Conservation (phyloP, 2,113 vertebrate genomes). For the Neolamprologus sp. region DNA sequence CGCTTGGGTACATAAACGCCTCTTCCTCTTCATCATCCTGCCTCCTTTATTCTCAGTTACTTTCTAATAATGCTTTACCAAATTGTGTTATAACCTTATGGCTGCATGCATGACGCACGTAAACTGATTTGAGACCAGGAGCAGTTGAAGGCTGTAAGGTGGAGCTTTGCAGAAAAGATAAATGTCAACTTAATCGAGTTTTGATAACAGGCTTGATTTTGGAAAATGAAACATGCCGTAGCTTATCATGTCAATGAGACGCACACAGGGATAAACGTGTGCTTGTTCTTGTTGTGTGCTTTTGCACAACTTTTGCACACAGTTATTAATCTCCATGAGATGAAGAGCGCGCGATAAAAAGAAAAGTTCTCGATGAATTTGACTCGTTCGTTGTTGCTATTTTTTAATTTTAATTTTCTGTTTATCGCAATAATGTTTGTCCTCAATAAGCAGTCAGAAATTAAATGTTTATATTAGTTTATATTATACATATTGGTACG, state of each 20-base stretch:
- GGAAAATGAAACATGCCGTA: not conserved
- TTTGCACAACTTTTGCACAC: not conserved
- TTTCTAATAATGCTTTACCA: not conserved
- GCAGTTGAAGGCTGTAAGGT: not conserved
- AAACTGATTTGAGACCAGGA: not conserved
- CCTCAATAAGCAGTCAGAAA: not conserved
- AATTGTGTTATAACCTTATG: not conserved
- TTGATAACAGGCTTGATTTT: not conserved
- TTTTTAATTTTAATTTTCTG: rapidly evolving
- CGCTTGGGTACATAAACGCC: not conserved
- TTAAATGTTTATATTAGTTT: rapidly evolving
- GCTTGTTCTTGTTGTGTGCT: not conserved
- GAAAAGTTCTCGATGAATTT: not conserved
- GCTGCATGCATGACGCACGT: not conserved
- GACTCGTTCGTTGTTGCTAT: not conserved
- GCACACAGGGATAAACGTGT: rapidly evolving
- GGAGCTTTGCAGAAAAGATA: not conserved
- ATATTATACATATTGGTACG: not conserved
- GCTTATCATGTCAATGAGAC: rapidly evolving
- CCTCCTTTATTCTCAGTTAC: not conserved
- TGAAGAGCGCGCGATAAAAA: rapidly evolving
- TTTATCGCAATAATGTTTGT: rapidly evolving
- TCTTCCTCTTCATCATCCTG: not conserved
- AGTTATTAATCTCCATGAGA: not conserved
- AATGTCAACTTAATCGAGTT: not conserved